Conservation (phyloP, 1,140 invertebrate species). For the Bilobella aurantiaca region DNA sequence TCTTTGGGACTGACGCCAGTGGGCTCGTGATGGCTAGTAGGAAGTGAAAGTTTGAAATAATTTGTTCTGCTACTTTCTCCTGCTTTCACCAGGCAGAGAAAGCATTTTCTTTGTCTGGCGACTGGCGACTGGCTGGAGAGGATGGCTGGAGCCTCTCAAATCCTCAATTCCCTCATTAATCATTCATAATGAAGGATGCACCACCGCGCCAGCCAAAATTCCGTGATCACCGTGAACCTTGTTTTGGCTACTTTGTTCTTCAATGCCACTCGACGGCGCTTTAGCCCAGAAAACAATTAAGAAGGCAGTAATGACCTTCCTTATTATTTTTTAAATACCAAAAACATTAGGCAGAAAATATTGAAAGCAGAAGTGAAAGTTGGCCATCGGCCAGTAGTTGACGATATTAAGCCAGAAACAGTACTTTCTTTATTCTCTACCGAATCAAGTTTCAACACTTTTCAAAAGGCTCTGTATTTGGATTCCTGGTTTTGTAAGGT, state of each 20-base stretch:
- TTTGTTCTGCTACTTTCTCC: not conserved
- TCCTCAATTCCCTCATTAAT: constrained; percentile 8
- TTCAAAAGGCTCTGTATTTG: too few relatives aligned
- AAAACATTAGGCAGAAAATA: too few relatives aligned
- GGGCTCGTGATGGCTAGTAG: too few relatives aligned
- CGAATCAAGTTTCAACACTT: too few relatives aligned
- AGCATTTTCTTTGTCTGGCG: not conserved
- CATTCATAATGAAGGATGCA: constrained; percentile 5
- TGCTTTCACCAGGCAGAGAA: not conserved
- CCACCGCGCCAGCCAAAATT: not conserved
- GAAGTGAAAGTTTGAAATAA: too few relatives aligned
- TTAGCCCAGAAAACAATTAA: not conserved
- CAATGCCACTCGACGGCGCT: too few relatives aligned
- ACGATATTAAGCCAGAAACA: too few relatives aligned
- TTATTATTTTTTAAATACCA: not conserved
- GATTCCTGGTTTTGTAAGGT: too few relatives aligned
- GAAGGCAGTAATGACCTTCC: not conserved
- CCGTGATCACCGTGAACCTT: not conserved
- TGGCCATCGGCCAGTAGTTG: too few relatives aligned
- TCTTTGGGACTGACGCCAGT: not conserved
- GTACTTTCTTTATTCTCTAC: too few relatives aligned
- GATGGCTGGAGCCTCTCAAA: not conserved
- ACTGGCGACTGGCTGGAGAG: not conserved
- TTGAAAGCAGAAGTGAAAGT: too few relatives aligned
- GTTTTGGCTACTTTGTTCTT: not conserved